Evolutionary conservation across 2,113 vertebrate species (phyloP), one percentile per base, ranked within the genome.

Genomic region (Malurus cyaneus): DNA sequence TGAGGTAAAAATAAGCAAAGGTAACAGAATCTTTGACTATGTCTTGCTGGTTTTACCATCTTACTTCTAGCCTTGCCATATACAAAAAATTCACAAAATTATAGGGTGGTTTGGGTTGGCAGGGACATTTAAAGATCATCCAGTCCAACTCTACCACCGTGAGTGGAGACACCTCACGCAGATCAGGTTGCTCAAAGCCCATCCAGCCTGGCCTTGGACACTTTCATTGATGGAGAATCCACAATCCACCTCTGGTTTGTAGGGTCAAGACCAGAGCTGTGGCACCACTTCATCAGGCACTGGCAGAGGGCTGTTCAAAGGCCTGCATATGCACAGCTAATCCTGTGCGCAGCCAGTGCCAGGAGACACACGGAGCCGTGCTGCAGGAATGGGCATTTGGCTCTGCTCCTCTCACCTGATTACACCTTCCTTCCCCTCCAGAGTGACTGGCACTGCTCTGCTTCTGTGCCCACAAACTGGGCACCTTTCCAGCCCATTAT

Each of bases 401-500:
- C 89, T 88, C 71, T 59, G 67, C 67, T 92, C 14, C 92, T 83
- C 85, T 80, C 70, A 93, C 80, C 88, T 88, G 82, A 59, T 80
- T 24, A 7, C 80, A 83, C 79, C 67, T 70, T 78, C 79, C 76
- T 86, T 60, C 34, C 80, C 42, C 74, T 91, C 89, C 39, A 44
- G 81, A 62, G 85, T 77, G 81, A 80, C 89, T 93, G 89, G 89
- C 81, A 73, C 50, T 5, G 44, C 67, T 94, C 88, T 95, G 59
- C 81, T 74, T 91, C 90, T 23, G 4, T 78, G 71, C 79, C 59
- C 82, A 57, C 53, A 95, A 18, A 47, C 81, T 56, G 85, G 93
- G 94, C 93, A 94, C 2, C 1, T 67, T 88, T 96, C 95, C 96
- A 96, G 56, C 47, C 92, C 82, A 36, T 88, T 96, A 88, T 94